Base-by-base conservation (phyloP, 2,113 vertebrate species). In the Tachysurus vachellii region DNA sequence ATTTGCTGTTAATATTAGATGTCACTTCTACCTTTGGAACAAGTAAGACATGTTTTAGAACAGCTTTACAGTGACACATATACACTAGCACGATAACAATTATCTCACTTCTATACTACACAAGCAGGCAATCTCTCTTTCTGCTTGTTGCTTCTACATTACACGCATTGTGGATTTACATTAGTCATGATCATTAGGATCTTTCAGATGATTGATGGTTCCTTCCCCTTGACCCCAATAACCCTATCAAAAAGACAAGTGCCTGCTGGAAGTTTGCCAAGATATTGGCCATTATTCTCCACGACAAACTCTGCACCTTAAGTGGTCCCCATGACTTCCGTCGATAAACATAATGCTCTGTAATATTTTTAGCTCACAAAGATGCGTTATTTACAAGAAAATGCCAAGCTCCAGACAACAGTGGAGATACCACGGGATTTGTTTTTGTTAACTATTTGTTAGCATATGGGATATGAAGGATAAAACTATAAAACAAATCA, bases 361-460 rank as follows among this genome's bases (percentile, higher is more conserved):
- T 83, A 88, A 86, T 88, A 86, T 64, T 73, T 83, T 61, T 77
- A 50, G 76, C 53, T 83, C 80, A 21, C 70, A 71, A 82, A 77
- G 87, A 85, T 68, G 23, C 50, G 53, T 61, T 64, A 70, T 80
- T 88, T 85, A 56, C 80, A 83, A 85, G 70, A 83, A 86, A 85
- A 75, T 31, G 44, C 70, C 70, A 83, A 71, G 84, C 82, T 85
- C 68, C 4, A 56, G n/a, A 14, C 16, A 19, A 77, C 71, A 82
- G 57, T 36, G 11, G 62, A 44, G 54, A 86, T 19, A 71, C 81
- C 73, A 66, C 59, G 77, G 70, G 70, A 73, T 42, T 76, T 23
- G 21, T 28, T 77, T 19, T 71, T 31, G 62, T 59, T 62, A 59
- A 36, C 80, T 26, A n/a, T 73, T 75, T 76, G 26, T 47, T 75